Evolutionary conservation across 2,888 invertebrate species (phyloP).

Genomic region (Microctonus aethiopoides): DNA sequence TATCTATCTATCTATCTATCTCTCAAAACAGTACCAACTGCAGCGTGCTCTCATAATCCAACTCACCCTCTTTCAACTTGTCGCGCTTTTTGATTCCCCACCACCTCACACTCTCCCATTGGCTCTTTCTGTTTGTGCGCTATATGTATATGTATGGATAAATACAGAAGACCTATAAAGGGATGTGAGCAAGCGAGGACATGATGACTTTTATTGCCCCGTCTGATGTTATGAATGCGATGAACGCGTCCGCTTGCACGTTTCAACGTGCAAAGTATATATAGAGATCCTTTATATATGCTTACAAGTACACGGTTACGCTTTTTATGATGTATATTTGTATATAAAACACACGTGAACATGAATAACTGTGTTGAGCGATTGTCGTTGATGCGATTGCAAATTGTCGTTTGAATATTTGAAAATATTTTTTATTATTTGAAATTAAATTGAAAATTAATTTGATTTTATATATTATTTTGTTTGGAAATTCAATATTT

Average conservation of each 20-base stretch:
- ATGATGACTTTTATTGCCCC: slow-evolving; percentile 64
- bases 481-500: too few relatives aligned
- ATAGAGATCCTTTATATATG: not conserved
- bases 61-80: slow-evolving; percentile 29
- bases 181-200: slow-evolving; percentile 33
- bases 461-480: too few relatives aligned
- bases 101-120: slow-evolving; percentile 39
- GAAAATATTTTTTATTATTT: too few relatives aligned
- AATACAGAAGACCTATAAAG: slow-evolving; percentile 33
- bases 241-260: slow-evolving; percentile 38
- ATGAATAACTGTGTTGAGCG: slow-evolving; percentile 26
- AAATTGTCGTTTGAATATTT: too few relatives aligned
- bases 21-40: not conserved
- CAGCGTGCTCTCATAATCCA: not conserved
- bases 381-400: slow-evolving; percentile 48
- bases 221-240: slow-evolving; percentile 63
- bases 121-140: slow-evolving; percentile 28
- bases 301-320: not conserved
- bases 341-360: slow-evolving; percentile 33
- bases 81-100: slow-evolving; percentile 53
- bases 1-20: too few relatives aligned
- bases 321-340: slow-evolving; percentile 42
- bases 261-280: slow-evolving; percentile 49
- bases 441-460: too few relatives aligned
- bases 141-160: not conserved